A percentile compares a stretch with the other conserved stretches of the same genome.
Conservation (phyloP, 2,888 invertebrate genomes). For the Protodeltote pygarga region DNA sequence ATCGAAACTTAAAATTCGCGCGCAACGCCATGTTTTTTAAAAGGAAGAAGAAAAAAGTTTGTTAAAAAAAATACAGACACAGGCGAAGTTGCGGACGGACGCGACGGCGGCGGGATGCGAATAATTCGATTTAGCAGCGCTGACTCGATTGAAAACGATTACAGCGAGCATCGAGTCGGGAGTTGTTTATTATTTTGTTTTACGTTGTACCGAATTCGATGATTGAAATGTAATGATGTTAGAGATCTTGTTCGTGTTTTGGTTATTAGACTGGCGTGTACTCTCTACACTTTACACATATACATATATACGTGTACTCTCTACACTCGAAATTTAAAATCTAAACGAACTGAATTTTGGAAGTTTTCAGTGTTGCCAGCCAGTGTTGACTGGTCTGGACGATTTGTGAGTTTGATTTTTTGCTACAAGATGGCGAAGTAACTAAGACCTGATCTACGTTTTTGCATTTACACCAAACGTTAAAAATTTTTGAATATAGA, state of each 20-base stretch:
- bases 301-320: too few relatives aligned
- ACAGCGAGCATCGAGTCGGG: conserved; percentile 56
- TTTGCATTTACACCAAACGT: too few relatives aligned
- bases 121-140: conserved; percentile 62
- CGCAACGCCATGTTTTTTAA: conserved; percentile 32
- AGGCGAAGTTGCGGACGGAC: conserved; percentile 44
- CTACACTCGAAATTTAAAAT: too few relatives aligned
- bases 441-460: too few relatives aligned
- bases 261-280: neutral
- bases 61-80: conserved; percentile 15
- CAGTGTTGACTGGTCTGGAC: too few relatives aligned
- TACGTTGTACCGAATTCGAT: conserved; percentile 49
- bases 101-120: conserved; percentile 41
- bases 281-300: too few relatives aligned
- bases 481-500: too few relatives aligned
- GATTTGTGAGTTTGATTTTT: too few relatives aligned
- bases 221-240: conserved; percentile 57
- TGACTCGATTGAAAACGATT: conserved; percentile 69
- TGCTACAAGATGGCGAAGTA: too few relatives aligned
- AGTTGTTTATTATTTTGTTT: conserved; percentile 61
- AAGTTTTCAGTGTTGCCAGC: too few relatives aligned
- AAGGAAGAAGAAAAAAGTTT: conserved; percentile 29
- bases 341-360: too few relatives aligned
- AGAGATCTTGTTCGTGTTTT: conserved; percentile 38
- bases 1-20: conserved; percentile 31